These are phyloP conservation scores for Blastobasis adustella DNA, from an alignment of 2,888 invertebrate genomes.

Conservation along the genomic window DNA sequence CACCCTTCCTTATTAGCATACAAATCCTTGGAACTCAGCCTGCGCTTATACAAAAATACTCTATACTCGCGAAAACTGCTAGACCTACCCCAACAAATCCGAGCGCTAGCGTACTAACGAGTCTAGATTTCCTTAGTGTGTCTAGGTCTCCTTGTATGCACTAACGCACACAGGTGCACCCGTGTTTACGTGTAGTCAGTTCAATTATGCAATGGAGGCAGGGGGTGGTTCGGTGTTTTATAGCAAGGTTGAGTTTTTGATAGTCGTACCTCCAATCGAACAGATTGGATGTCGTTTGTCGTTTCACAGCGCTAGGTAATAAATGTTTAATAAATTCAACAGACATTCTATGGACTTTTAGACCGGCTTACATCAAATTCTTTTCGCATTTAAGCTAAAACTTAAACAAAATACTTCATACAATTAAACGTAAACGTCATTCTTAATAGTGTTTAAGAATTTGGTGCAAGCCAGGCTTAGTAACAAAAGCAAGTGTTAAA, in stretches of 20 bases:
- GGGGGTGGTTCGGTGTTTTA: constrained; percentile 19
- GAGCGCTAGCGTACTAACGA: constrained; percentile 33
- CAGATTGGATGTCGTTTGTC: too few relatives aligned
- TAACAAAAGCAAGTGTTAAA: too few relatives aligned
- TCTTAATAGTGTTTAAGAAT: too few relatives aligned
- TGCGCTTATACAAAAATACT: not conserved
- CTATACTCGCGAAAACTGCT: constrained; percentile 9
- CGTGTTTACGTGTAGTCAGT: constrained; percentile 32
- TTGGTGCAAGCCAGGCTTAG: too few relatives aligned
- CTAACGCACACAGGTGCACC: constrained; percentile 26
- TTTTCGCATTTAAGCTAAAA: too few relatives aligned
- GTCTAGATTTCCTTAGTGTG: constrained; percentile 31
- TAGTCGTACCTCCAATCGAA: not conserved
- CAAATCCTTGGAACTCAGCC: not conserved
- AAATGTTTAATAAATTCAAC: too few relatives aligned
- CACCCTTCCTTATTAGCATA: too few relatives aligned
- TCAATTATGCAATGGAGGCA: constrained; percentile 43
- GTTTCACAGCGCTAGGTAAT: too few relatives aligned
- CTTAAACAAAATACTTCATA: too few relatives aligned
- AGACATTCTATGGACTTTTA: too few relatives aligned
- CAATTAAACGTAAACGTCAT: too few relatives aligned
- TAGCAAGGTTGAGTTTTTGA: constrained; percentile 2
- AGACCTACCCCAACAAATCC: constrained; percentile 47
- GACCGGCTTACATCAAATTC: too few relatives aligned
- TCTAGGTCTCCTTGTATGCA: constrained; percentile 20